A percentile compares a stretch with the other conserved stretches of the same genome.
These are phyloP conservation scores for Gallinago solitaria DNA, from an alignment of 2,797 vertebrate genomes.

Conservation along the genomic window DNA sequence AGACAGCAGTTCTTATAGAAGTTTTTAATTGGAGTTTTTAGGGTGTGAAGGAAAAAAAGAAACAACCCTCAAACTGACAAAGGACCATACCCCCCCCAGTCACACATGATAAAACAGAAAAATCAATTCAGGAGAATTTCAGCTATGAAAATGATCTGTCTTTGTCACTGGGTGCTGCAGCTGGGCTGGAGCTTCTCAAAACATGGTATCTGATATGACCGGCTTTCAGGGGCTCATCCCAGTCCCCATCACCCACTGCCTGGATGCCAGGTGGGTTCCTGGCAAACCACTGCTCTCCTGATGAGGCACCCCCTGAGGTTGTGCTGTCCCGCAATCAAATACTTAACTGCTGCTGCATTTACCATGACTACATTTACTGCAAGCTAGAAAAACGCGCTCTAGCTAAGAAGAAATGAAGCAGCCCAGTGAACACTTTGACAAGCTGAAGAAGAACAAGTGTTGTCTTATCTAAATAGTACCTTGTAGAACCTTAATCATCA, in stretches of 20 bases:
- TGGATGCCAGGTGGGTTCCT: rapidly evolving
- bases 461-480: not conserved
- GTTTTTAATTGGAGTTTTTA: not conserved
- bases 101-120: not conserved
- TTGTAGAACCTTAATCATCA: not conserved
- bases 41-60: not conserved
- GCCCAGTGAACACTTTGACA: not conserved
- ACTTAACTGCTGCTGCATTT: not conserved
- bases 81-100: not conserved
- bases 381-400: not conserved
- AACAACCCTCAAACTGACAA: not conserved
- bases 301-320: not conserved
- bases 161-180: not conserved
- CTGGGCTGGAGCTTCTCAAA: not conserved
- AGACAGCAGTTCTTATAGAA: not conserved
- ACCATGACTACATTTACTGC: not conserved
- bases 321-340: not conserved
- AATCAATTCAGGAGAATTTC: not conserved
- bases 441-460: not conserved
- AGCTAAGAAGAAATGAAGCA: not conserved
- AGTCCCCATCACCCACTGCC: not conserved
- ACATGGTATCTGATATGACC: rapidly evolving
- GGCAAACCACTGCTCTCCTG: rapidly evolving
- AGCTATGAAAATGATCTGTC: not conserved
- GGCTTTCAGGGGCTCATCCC: not conserved